Evolutionary conservation across 1,140 invertebrate genomes (phyloP).

Genomic region (Lepidotrigona ventralis): DNA sequence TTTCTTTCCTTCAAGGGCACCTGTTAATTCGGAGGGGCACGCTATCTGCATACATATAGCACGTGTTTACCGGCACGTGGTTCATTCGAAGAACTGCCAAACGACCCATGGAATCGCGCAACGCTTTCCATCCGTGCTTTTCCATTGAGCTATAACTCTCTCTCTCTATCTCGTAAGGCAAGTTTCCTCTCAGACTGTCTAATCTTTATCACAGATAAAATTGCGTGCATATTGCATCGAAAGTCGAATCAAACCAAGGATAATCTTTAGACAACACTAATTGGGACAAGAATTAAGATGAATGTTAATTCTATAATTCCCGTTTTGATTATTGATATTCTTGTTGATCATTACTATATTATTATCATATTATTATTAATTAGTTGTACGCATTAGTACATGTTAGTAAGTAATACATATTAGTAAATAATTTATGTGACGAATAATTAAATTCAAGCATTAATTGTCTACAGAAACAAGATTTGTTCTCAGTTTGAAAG

Average conservation of each 20-base stretch:
- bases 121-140: no score
- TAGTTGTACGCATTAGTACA: no score
- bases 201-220: no score
- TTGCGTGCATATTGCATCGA: neutral
- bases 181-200: neutral
- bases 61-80: conserved; percentile 39
- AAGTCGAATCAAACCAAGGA: neutral
- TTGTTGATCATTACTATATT: no score
- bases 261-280: neutral
- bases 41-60: neutral
- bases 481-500: no score
- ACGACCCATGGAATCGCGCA: neutral
- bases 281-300: neutral
- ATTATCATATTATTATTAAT: no score
- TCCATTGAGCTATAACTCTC: neutral
- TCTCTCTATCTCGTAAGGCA: neutral
- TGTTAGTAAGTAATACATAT: no score
- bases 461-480: no score
- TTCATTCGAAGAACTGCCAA: neutral
- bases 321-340: no score
- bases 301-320: no score
- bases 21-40: neutral
- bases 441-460: no score
- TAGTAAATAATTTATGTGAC: no score
- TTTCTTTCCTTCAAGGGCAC: neutral